Percentiles rank a stretch among this genome's conserved stretches.
These are phyloP conservation scores for Drosophila malerkotliana DNA, from an alignment of 1,140 invertebrate genomes.

Conservation along the genomic window DNA sequence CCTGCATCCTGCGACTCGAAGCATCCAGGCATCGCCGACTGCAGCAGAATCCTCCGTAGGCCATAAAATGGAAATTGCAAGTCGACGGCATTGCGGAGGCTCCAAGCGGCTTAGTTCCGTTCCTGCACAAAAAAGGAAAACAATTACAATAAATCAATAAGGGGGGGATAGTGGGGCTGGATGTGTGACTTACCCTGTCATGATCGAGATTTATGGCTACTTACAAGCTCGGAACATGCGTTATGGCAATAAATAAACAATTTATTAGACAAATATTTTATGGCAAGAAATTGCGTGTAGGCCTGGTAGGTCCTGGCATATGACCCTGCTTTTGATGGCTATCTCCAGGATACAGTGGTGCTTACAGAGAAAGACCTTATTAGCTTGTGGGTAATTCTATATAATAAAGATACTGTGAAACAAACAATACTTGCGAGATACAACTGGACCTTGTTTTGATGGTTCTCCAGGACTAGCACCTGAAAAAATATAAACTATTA, in stretches of 20 bases:
- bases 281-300: slow-evolving; percentile 34
- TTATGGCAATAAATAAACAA: slow-evolving; percentile 63
- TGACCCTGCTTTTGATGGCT: slow-evolving; percentile 34
- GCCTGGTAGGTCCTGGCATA: slow-evolving; percentile 10
- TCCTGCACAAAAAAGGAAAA: slow-evolving; percentile 17
- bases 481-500: too few relatives aligned
- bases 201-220: slow-evolving; percentile 60
- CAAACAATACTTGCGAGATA: background rate
- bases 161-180: background rate
- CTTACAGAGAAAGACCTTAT: background rate
- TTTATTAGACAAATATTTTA: slow-evolving; percentile 54
- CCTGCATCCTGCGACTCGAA: slow-evolving; percentile 4
- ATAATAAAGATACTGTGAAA: background rate
- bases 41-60: slow-evolving; percentile 19
- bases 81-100: slow-evolving; percentile 34
- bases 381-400: background rate
- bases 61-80: slow-evolving; percentile 26
- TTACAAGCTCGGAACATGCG: slow-evolving; percentile 31
- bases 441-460: too few relatives aligned
- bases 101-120: slow-evolving; percentile 16
- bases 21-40: background rate
- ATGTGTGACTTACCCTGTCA: slow-evolving; percentile 42
- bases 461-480: too few relatives aligned
- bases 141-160: slow-evolving; percentile 59
- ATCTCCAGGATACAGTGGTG: slow-evolving; percentile 5